Percentiles rank a stretch among this genome's conserved stretches.
Evolutionary conservation across 2,888 invertebrate genomes (phyloP).

Genomic region (Colletes collaris): DNA sequence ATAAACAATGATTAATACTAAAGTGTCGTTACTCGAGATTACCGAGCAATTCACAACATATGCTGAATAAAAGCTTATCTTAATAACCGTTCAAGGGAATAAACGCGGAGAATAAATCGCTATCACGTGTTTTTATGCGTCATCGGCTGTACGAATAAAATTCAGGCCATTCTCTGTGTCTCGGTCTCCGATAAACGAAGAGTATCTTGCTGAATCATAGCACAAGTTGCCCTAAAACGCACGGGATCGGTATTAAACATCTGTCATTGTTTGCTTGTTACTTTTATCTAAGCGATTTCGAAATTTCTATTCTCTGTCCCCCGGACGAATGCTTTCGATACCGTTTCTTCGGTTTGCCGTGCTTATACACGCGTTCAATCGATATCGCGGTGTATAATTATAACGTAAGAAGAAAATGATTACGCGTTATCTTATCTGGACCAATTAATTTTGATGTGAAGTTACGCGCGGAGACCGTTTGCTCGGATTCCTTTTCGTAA

Average conservation of each 20-base stretch:
- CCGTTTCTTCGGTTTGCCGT: not conserved
- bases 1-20: no score
- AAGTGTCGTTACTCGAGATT: no score
- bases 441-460: conserved; percentile 35
- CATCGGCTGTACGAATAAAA: no score
- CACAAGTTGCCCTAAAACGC: not conserved
- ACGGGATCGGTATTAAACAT: not conserved
- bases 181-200: not conserved
- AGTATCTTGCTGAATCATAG: not conserved
- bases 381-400: conserved; percentile 14
- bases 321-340: not conserved
- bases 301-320: not conserved
- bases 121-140: no score
- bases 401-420: conserved; percentile 12
- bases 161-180: no score
- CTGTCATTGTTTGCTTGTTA: no score
- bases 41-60: no score
- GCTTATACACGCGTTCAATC: conserved; percentile 7
- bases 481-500: no score
- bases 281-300: no score
- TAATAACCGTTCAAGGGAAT: no score
- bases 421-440: conserved; percentile 41
- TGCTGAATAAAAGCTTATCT: no score
- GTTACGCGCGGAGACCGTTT: conserved; percentile 20
- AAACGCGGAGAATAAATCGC: no score